Percentiles rank a stretch among this genome's conserved stretches.
Conservation (phyloP, 2,888 invertebrate genomes). For the Amphimallon solstitiale region DNA sequence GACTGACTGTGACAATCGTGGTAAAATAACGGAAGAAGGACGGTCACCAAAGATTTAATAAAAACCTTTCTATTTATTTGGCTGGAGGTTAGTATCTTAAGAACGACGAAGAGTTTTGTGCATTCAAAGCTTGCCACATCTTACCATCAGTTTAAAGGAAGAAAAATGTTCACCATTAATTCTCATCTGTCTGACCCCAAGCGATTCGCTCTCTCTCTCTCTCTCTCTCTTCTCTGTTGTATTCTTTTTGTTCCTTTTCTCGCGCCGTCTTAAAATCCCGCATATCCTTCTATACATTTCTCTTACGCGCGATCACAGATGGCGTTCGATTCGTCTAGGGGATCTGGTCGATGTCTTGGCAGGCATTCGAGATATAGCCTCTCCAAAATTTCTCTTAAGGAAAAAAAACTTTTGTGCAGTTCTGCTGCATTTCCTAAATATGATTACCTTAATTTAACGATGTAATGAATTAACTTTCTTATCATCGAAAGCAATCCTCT, state of each 20-base stretch:
- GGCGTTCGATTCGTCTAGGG: constrained; percentile 27
- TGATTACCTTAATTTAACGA: neutral
- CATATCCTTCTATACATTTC: constrained; percentile 27
- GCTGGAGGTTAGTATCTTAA: constrained; percentile 25
- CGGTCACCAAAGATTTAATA: constrained; percentile 29
- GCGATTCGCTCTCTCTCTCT: constrained; percentile 42
- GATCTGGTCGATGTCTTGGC: neutral
- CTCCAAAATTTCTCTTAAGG: constrained; percentile 7
- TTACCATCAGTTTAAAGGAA: constrained; percentile 61
- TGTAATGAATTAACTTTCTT: too few species aligned
- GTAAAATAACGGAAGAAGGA: neutral
- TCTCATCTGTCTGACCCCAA: constrained; percentile 57
- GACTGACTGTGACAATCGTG: too few species aligned
- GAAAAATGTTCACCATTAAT: constrained; percentile 62
- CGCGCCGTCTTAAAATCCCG: constrained; percentile 6
- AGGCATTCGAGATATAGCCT: constrained; percentile 3
- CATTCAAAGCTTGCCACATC: constrained; percentile 56
- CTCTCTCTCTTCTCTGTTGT: neutral
- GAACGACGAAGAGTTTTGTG: constrained; percentile 38
- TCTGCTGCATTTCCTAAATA: constrained; percentile 12
- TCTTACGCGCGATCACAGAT: constrained; percentile 25
- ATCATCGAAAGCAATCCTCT: too few species aligned
- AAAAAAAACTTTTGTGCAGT: constrained; percentile 15
- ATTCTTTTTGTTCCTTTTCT: neutral
- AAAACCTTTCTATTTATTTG: constrained; percentile 35